A percentile compares a stretch with the other conserved stretches of the same genome.
phyloP scores from a whole-genome alignment of 2,113 vertebrate species.

The Paramisgurnus dabryanus region DNA sequence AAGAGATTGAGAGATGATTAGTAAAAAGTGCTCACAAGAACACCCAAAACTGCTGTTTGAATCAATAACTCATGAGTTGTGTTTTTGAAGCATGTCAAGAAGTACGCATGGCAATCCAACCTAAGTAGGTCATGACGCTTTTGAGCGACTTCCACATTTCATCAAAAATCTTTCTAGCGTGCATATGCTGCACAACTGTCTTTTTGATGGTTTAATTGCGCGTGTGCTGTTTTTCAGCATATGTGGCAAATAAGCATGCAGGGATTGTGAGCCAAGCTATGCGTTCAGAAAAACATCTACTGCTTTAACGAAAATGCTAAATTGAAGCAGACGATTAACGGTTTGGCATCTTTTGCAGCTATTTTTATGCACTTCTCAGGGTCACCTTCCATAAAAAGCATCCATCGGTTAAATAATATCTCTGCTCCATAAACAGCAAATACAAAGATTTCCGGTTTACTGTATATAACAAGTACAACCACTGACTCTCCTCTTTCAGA shows the following conservation, averaged over 20 bases:
- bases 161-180: conserved; percentile 76
- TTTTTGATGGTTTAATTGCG: conserved; percentile 61
- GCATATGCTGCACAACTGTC: conserved; percentile 63
- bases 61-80: conserved; percentile 41
- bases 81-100: conserved; percentile 64
- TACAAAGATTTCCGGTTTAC: conserved; percentile 1
- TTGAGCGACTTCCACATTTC: conserved; percentile 67
- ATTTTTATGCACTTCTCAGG: not conserved
- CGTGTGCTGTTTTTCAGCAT: conserved; percentile 54
- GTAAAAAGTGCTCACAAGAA: conserved; percentile 14
- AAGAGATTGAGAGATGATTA: conserved; percentile 31
- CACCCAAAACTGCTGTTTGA: conserved; percentile 29
- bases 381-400: conserved; percentile 22
- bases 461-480: conserved; percentile 17
- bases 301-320: not conserved
- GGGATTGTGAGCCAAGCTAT: conserved; percentile 5
- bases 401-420: not conserved
- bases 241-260: conserved; percentile 6
- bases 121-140: conserved; percentile 77
- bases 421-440: not conserved
- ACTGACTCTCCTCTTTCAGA: conserved; percentile 31
- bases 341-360: not conserved
- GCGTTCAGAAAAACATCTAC: not conserved
- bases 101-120: conserved; percentile 63
- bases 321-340: not conserved